These are phyloP conservation scores for Sebastes goodei DNA, from an alignment of 2,797 vertebrate species.

Conservation along the genomic window DNA sequence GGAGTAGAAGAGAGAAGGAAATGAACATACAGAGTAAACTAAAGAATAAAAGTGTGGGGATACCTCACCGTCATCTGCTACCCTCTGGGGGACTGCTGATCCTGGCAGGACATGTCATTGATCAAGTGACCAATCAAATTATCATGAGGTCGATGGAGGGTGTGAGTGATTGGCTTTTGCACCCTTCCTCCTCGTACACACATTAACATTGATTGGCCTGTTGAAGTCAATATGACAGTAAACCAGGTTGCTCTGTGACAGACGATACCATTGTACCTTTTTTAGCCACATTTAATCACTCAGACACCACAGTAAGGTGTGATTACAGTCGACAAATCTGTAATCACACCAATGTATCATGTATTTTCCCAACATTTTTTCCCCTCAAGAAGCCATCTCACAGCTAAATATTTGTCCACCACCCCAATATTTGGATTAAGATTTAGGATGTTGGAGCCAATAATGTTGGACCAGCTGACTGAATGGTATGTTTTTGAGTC, in stretches of 20 bases:
- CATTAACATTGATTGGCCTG: conserved; percentile 28
- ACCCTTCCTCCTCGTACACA: conserved; percentile 26
- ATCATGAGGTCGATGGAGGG: conserved; percentile 35
- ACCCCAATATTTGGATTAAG: not conserved
- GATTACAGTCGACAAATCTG: not conserved
- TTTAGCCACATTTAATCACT: conserved; percentile 1
- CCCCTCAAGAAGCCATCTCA: not conserved
- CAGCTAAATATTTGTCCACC: not conserved
- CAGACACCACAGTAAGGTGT: not conserved
- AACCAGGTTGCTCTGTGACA: not conserved
- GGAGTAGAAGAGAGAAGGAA: not conserved
- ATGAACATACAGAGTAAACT: not conserved
- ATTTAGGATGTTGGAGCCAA: not conserved
- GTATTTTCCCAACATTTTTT: not conserved
- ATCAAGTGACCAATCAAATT: conserved; percentile 51
- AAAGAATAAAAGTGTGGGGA: not conserved
- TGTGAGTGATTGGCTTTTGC: conserved; percentile 35
- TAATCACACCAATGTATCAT: no score
- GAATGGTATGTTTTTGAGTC: not conserved
- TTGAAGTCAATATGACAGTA: conserved; percentile 34
- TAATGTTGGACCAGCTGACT: not conserved
- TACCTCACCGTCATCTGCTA: not conserved
- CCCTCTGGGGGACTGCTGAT: not conserved
- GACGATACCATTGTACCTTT: not conserved
- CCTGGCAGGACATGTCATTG: conserved; percentile 22